These are phyloP conservation scores for Coregonus ussuriensis DNA, from an alignment of 2,797 vertebrate genomes.

Conservation along the genomic window DNA sequence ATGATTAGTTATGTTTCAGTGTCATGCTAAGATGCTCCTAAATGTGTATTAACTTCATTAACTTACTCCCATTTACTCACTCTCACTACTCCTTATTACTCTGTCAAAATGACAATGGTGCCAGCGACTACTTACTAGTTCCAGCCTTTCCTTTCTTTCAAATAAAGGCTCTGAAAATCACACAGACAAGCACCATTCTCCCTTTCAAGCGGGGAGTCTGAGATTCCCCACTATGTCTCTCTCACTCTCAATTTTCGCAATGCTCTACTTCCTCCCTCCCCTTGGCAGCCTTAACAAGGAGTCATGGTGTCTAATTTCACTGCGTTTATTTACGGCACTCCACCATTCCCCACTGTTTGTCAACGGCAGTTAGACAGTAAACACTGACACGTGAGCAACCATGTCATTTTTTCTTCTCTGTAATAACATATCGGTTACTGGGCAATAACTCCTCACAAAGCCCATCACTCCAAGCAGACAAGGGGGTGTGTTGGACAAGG, in stretches of 20 bases:
- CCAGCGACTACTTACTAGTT: background rate
- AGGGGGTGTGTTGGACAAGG: background rate
- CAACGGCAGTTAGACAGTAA: conserved; percentile 59
- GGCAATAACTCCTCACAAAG: conserved; percentile 41
- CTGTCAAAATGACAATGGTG: background rate
- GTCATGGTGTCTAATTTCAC: conserved; percentile 46
- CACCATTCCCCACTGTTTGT: conserved; percentile 45
- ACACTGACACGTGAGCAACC: conserved; percentile 53
- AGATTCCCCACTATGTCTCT: background rate
- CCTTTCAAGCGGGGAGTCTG: background rate
- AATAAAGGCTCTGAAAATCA: background rate
- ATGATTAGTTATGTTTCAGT: background rate
- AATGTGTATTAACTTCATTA: background rate
- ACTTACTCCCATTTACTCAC: background rate
- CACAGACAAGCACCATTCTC: background rate
- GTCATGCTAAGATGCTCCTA: background rate
- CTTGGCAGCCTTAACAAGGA: conserved; percentile 38
- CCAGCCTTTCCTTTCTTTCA: background rate
- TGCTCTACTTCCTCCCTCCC: conserved; percentile 7
- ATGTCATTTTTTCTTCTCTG: conserved; percentile 47
- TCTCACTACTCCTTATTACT: background rate
- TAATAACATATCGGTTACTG: conserved; percentile 62
- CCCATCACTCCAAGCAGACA: background rate
- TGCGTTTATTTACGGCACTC: conserved; percentile 28
- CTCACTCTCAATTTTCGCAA: background rate